Conservation (phyloP, 2,797 vertebrate genomes). For the Sphenodon punctatus region DNA sequence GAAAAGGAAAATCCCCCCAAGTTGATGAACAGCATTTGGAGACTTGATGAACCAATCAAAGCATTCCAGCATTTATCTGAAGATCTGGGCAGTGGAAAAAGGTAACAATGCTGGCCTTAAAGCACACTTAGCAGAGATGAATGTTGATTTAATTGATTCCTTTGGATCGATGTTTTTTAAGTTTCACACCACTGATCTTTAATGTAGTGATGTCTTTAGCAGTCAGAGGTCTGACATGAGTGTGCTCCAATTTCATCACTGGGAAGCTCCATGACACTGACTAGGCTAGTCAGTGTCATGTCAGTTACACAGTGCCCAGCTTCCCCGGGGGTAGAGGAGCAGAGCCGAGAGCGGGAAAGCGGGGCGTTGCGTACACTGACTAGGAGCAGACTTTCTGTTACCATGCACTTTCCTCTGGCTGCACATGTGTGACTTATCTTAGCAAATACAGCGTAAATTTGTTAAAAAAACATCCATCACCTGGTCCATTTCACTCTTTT, state of each 20-base stretch:
- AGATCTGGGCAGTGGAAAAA: background rate
- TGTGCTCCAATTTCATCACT: constrained; percentile 38
- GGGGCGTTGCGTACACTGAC: no score
- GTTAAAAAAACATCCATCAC: no score
- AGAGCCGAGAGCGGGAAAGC: no score
- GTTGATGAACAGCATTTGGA: constrained; percentile 16
- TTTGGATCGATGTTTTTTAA: constrained; percentile 43
- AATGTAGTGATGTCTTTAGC: constrained; percentile 37
- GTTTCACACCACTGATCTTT: constrained; percentile 39
- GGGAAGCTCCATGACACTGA: constrained; percentile 14
- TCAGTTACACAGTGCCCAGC: no score
- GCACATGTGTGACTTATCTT: no score
- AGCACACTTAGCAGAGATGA: constrained; percentile 4
- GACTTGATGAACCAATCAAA: constrained; percentile 36
- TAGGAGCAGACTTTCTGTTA: no score
- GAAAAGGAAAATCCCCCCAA: constrained; percentile 22
- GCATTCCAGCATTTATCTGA: constrained; percentile 7
- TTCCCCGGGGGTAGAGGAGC: no score
- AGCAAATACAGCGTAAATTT: no score
- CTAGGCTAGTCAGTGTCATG: no score
- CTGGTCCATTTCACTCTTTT: no score
- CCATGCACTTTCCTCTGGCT: no score
- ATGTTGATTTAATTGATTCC: constrained; percentile 54
- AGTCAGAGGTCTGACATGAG: constrained; percentile 51
- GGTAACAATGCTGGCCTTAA: constrained; percentile 12